A percentile compares a stretch with the other conserved stretches of the same genome.
phyloP scores from a whole-genome alignment of 1,140 invertebrate species.

The Maconellicoccus hirsutus region DNA sequence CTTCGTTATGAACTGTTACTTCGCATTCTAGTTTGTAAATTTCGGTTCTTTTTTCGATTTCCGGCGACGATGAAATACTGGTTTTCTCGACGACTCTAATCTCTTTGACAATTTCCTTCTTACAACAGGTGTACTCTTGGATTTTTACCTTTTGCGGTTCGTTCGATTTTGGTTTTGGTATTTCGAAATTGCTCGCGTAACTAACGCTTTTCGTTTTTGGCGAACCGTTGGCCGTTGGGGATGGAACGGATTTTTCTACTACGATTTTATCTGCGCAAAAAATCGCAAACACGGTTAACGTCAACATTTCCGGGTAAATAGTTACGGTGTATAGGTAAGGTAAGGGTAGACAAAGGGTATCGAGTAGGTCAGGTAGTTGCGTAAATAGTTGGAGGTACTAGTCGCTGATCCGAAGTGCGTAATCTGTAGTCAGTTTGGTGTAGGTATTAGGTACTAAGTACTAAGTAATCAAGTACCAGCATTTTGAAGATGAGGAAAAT shows the following conservation, averaged over 20 bases:
- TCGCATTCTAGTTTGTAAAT: neutral
- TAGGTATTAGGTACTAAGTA: no score
- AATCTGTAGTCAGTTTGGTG: no score
- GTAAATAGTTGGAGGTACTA: no score
- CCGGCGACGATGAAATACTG: neutral
- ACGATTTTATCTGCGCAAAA: constrained; percentile 3
- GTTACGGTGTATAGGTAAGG: no score
- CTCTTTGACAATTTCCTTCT: neutral
- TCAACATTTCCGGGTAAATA: no score
- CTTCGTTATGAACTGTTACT: neutral
- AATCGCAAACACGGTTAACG: neutral
- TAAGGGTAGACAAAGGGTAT: no score
- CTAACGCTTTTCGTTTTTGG: neutral
- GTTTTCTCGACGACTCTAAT: neutral
- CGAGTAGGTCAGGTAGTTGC: no score
- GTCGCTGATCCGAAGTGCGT: no score
- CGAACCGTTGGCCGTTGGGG: neutral
- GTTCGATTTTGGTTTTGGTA: neutral
- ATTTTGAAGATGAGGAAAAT: no score
- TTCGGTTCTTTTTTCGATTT: neutral
- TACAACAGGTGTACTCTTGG: neutral
- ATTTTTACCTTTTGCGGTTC: neutral
- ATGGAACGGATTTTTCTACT: neutral
- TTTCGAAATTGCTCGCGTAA: neutral
- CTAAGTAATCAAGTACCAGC: no score